These are phyloP conservation scores for Shinisaurus crocodilurus DNA, from an alignment of 2,113 vertebrate species.

Conservation along the genomic window DNA sequence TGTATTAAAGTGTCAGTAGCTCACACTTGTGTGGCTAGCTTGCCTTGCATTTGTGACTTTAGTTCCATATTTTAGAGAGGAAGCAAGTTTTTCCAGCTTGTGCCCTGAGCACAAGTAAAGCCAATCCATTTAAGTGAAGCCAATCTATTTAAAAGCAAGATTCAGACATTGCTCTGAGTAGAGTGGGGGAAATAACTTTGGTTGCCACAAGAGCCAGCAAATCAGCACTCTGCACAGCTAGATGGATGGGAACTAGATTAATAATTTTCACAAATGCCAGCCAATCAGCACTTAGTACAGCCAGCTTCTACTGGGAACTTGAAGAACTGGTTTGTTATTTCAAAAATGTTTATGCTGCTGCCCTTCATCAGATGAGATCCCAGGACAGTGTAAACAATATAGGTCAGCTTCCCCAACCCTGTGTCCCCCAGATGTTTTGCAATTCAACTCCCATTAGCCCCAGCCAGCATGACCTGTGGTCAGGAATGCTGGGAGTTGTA, in stretches of 20 bases:
- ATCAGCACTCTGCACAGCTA: not conserved
- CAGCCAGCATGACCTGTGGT: too few relatives aligned
- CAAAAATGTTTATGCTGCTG: not conserved
- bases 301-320: not conserved
- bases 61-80: not conserved
- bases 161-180: not conserved
- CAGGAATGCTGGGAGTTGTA: too few relatives aligned
- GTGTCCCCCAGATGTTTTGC: too few relatives aligned
- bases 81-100: slow-evolving; percentile 50
- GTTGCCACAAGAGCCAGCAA: not conserved
- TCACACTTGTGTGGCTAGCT: slow-evolving; percentile 41
- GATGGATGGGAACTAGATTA: not conserved
- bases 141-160: not conserved
- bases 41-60: slow-evolving; percentile 39
- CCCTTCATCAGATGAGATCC: not conserved
- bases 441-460: too few relatives aligned
- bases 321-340: not conserved
- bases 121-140: not conserved
- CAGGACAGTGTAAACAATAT: not conserved
- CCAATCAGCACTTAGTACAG: not conserved
- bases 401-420: not conserved
- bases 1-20: not conserved
- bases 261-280: not conserved
- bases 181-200: not conserved
- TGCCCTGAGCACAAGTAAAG: slow-evolving; percentile 49